Evolutionary conservation across 2,888 invertebrate species (phyloP), one percentile per base, ranked within the genome.

Genomic region (Amorpha juglandis): DNA sequence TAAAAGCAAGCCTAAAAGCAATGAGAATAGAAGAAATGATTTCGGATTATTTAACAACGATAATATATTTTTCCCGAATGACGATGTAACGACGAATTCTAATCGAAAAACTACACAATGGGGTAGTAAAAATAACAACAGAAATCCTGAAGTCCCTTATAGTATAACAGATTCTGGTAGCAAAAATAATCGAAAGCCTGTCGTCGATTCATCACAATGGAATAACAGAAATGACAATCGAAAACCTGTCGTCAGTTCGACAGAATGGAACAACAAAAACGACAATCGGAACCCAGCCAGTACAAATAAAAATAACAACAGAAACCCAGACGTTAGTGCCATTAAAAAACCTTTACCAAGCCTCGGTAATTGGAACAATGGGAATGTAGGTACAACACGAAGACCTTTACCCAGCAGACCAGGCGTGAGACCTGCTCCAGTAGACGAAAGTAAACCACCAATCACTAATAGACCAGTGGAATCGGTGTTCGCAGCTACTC

Each of bases 391-490:
- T 6, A 65, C 64, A 35, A 65, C 58, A n/a, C 14, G 45, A 14
- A 63, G 6, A 16, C 62, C 62, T 0, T 7, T 63, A 1, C 2
- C 47, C 6, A 58, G 6, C 35, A 1, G 64, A 9, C 64, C 90
- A 0, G 90, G 89, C 0, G 89, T 92, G 0, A 87, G 73, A 69
- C 90, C 91, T 0, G 80, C 82, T 0, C 70, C 77, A 0, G 82
- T 85, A 0, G 82, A 88, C 33, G 70, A 74, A 0, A 78, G 76
- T 47, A 79, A 81, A 21, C 89, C 89, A 0, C 89, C 92, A 0
- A 91, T 91, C 0, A 92, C 92, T 0, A 92, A 92, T 45, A 83
- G 69, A 51, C 88, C 89, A 0, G 70, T 78, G 0, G 67, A 69
- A 3, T 11, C 47, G 11, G 14, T 27, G 2, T 47, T 19, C 14